A percentile compares a stretch with the other conserved stretches of the same genome.
phyloP scores from a whole-genome alignment of 2,113 vertebrate genomes.

The Grammatotria lemairii region DNA sequence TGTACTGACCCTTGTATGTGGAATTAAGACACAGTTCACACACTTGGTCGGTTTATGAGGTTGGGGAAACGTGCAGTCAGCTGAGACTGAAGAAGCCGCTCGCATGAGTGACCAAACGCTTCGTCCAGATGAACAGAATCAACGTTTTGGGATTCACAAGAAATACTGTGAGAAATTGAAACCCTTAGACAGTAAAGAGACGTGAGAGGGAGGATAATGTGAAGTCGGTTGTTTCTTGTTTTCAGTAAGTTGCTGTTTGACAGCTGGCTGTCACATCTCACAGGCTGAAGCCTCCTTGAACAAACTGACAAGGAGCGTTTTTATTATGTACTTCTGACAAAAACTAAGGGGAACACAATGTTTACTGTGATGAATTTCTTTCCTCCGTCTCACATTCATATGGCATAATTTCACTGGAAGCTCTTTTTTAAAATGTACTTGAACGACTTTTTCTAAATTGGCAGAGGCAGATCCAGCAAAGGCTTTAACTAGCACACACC shows the following conservation, averaged over 20 bases:
- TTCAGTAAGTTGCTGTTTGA: not conserved
- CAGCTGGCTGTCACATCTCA: constrained; percentile 2
- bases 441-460: not conserved
- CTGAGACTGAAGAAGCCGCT: not conserved
- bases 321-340: not conserved
- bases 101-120: fast-evolving
- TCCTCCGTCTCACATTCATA: not conserved
- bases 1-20: not conserved
- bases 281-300: constrained; percentile 6
- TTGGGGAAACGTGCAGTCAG: not conserved
- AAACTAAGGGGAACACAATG: not conserved
- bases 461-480: not conserved
- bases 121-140: not conserved
- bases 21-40: not conserved
- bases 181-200: not conserved
- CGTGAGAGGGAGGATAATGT: not conserved
- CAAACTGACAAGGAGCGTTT: not conserved
- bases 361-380: not conserved
- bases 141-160: not conserved
- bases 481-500: not conserved
- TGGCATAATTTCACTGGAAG: not conserved
- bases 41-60: not conserved
- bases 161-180: not conserved
- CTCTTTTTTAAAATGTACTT: not conserved
- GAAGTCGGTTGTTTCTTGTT: not conserved